Evolutionary conservation across 2,888 invertebrate genomes (phyloP), one percentile per base, ranked within the genome.

Genomic region (Euphydryas editha): DNA sequence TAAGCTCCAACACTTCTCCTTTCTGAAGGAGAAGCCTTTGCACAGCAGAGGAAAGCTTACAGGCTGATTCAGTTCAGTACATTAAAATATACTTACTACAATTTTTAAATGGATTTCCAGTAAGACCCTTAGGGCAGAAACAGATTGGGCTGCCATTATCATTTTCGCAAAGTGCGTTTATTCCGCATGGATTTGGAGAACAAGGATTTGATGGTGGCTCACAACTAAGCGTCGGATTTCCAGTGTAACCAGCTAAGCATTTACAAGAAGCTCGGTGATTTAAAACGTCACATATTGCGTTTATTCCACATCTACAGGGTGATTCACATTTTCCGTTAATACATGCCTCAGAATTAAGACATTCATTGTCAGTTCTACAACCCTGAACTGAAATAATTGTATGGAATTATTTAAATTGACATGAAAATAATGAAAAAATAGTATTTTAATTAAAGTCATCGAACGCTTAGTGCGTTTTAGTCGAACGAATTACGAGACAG

Each of bases 81-180:
- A 18, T 24, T 51, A 0, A 24, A 54, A 54, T 30, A 63, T 86
- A 96, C 97, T 94, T 95, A 97, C 97, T 97, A 94, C 97, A 98
- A 88, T 95, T 96, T 81, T 95, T 95, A 83, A 97, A 97, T 51
- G 98, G 98, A 94, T 98, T 97, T 85, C 98, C 98, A 4, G 97
- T 98, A 71, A 97, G 92, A 70, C 97, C 97, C 85, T 96, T 97
- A 0, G 97, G 97, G 81, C 98, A 98, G 90, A 94, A 97, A 80
- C 98, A 98, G 73, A 98, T 96, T 2, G 98, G 97, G 83, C 95
- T 96, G 59, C 97, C 97, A 76, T 96, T 95, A 76, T 97, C 97
- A 59, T 95, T 94, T 89, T 97, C 97, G 81, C 98, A 98, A 71
- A 96, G 87, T 1, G 98, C 97, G 78, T 96, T 96, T 2, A 93